A percentile compares a stretch with the other conserved stretches of the same genome.
Evolutionary conservation across 1,140 invertebrate genomes (phyloP).

Genomic region (Helicoverpa armigera): DNA sequence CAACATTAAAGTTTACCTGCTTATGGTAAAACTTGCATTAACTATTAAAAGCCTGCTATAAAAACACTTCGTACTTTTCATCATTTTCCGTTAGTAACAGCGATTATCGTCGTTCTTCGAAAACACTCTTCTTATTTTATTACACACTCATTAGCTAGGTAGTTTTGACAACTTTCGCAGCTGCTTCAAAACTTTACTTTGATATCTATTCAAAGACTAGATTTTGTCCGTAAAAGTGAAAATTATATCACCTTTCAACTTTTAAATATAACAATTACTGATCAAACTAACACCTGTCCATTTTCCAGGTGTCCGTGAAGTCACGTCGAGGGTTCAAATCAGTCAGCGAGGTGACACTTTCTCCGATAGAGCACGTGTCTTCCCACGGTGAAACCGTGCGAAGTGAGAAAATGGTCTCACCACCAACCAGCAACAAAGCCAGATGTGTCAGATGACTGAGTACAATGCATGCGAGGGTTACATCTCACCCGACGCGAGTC

Average conservation of each 20-base stretch:
- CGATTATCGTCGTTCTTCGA: too few relatives aligned
- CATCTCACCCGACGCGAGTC: constrained; percentile 64
- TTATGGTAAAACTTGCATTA: too few relatives aligned
- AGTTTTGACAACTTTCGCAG: too few relatives aligned
- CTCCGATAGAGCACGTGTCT: constrained; percentile 72
- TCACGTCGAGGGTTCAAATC: constrained; percentile 73
- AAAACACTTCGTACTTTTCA: too few relatives aligned
- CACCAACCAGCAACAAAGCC: constrained; percentile 68
- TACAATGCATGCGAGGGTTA: constrained; percentile 67
- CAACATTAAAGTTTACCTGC: too few relatives aligned
- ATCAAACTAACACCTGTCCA: constrained; percentile 64
- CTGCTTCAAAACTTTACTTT: not conserved
- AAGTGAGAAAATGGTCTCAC: constrained; percentile 80
- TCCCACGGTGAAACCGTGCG: constrained; percentile 83
- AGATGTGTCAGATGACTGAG: constrained; percentile 76
- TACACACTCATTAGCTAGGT: too few relatives aligned
- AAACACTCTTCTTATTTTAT: not conserved
- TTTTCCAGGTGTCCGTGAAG: constrained; percentile 72
- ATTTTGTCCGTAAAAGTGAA: constrained; percentile 12
- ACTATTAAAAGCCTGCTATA: too few relatives aligned
- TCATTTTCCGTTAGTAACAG: too few relatives aligned
- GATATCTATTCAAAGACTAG: not conserved
- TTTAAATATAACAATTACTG: constrained; percentile 40
- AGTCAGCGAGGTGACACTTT: constrained; percentile 76
- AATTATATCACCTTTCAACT: constrained; percentile 57